Conservation (phyloP, 2,113 vertebrate genomes). For the Theropithecus gelada region DNA sequence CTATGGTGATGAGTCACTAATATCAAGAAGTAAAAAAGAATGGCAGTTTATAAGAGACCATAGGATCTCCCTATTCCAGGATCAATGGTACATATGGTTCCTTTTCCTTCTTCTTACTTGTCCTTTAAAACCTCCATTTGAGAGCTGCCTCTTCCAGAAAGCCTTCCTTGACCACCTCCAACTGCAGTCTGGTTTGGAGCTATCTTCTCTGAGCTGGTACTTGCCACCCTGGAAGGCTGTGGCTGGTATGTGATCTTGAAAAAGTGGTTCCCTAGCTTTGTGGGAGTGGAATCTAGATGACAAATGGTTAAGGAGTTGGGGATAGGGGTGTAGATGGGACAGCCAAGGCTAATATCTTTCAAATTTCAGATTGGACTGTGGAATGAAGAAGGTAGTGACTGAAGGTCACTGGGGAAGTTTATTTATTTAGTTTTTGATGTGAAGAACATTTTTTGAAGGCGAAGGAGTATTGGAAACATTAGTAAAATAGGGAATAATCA, state of each 20-base stretch:
- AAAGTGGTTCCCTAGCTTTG: neutral
- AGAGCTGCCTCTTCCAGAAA: neutral
- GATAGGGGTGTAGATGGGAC: accelerated
- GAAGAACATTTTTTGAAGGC: neutral
- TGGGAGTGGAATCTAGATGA: neutral
- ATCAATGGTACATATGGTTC: neutral
- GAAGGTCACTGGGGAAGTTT: neutral
- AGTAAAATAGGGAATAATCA: neutral
- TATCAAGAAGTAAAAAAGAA: neutral
- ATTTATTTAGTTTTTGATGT: neutral
- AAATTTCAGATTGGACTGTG: neutral
- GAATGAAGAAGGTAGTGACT: neutral
- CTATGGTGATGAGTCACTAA: neutral
- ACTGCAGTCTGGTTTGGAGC: neutral
- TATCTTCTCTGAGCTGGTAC: neutral
- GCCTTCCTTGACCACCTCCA: neutral
- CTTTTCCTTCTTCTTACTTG: neutral
- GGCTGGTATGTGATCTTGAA: neutral
- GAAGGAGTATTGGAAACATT: neutral
- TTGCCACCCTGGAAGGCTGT: accelerated
- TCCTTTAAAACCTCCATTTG: neutral
- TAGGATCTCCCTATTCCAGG: neutral
- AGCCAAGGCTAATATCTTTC: neutral
- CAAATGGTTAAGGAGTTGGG: neutral
- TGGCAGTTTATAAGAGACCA: neutral